These are phyloP conservation scores for Adelphocoris suturalis DNA, from an alignment of 2,888 invertebrate species.

Conservation along the genomic window DNA sequence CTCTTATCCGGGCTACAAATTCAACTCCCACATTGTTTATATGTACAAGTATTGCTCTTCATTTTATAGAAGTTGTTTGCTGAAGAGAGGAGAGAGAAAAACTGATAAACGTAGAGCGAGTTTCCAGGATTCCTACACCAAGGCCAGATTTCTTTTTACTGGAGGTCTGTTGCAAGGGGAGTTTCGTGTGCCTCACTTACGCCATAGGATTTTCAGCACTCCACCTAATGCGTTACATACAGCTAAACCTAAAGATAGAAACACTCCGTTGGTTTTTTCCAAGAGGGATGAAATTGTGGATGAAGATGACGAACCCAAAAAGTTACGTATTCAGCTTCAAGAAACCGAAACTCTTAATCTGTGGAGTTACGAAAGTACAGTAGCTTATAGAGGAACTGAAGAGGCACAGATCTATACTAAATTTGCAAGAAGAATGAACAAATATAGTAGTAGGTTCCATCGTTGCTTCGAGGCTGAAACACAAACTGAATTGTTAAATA, in stretches of 20 bases:
- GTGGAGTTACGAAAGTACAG: constrained; percentile 35
- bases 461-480: constrained; percentile 35
- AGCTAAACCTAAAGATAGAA: constrained; percentile 38
- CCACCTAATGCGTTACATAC: background rate
- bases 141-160: background rate
- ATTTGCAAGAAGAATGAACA: background rate
- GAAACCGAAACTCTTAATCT: constrained; percentile 63
- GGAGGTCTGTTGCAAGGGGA: constrained; percentile 21
- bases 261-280: constrained; percentile 53
- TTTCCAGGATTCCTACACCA: background rate
- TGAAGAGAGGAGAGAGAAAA: constrained; percentile 55
- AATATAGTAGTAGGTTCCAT: constrained; percentile 28
- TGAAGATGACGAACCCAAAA: constrained; percentile 16
- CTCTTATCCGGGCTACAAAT: constrained; percentile 51
- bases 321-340: constrained; percentile 48
- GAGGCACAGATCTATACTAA: constrained; percentile 24
- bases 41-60: constrained; percentile 49
- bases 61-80: constrained; percentile 46
- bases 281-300: constrained; percentile 28
- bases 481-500: constrained; percentile 40
- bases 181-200: constrained; percentile 49
- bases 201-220: constrained; percentile 38
- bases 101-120: constrained; percentile 43
- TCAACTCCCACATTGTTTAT: background rate
- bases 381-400: constrained; percentile 34